phyloP scores from a whole-genome alignment of 2,888 invertebrate species.

The Drosophila monieri region DNA sequence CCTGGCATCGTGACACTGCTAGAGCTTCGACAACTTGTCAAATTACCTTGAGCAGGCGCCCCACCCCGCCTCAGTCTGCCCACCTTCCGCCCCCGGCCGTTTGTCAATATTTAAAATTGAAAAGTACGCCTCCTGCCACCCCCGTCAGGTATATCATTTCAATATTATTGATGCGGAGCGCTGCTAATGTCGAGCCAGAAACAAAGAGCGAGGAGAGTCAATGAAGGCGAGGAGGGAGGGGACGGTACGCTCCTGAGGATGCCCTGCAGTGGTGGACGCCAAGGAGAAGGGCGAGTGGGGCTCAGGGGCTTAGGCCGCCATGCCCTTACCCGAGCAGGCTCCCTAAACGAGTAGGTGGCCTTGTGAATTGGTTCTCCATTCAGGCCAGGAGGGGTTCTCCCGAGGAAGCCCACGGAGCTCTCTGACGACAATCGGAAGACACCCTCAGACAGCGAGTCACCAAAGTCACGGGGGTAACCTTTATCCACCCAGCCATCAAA shows the following conservation, averaged over 20 bases:
- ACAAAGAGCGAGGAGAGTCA: constrained; percentile 59
- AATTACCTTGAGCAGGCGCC: constrained; percentile 69
- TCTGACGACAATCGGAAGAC: constrained; percentile 71
- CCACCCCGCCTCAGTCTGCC: constrained; percentile 48
- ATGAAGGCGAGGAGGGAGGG: constrained; percentile 45
- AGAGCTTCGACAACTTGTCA: constrained; percentile 77
- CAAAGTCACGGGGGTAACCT: constrained; percentile 66
- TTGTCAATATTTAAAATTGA: constrained; percentile 57
- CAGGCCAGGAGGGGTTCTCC: constrained; percentile 9
- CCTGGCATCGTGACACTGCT: constrained; percentile 65
- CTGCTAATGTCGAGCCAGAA: constrained; percentile 22
- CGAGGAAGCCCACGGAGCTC: constrained; percentile 26
- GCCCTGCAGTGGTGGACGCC: too few relatives aligned
- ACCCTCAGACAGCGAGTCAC: constrained; percentile 58
- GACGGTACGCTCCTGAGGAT: too few relatives aligned
- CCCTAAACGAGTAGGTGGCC: neutral
- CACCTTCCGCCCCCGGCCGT: constrained; percentile 14
- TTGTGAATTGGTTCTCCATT: neutral
- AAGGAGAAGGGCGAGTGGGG: too few relatives aligned
- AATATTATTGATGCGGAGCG: constrained; percentile 72
- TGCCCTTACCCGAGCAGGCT: neutral
- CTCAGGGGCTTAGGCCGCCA: too few relatives aligned
- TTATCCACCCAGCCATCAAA: constrained; percentile 51
- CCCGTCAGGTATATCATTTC: constrained; percentile 67
- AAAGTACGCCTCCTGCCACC: constrained; percentile 42